Evolutionary conservation across 2,113 vertebrate species (phyloP).

Genomic region (Cheilinus undulatus): DNA sequence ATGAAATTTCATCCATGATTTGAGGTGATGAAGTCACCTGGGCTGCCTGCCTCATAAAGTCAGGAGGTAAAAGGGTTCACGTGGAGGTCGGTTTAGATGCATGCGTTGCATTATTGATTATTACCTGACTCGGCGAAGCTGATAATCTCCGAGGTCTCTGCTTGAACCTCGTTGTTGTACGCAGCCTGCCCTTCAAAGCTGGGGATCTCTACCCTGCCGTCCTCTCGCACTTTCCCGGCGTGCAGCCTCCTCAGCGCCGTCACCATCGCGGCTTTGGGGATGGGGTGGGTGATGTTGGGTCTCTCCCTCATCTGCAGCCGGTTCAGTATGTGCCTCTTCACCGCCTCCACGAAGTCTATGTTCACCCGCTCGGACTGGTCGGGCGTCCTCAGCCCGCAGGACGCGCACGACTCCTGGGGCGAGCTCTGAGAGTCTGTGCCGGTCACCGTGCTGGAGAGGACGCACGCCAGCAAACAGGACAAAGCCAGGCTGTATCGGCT

Average conservation of each 20-base stretch:
- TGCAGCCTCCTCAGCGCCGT: constrained; percentile 96
- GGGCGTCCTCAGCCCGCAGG: constrained; percentile 89
- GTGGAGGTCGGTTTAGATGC: constrained; percentile 23
- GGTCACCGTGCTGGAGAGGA: constrained; percentile 76
- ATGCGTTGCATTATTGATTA: constrained; percentile 51
- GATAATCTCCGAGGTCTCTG: constrained; percentile 94
- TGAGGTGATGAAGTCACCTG: neutral
- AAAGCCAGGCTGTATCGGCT: constrained; percentile 50
- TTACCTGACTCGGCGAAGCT: constrained; percentile 97
- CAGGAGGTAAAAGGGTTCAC: constrained; percentile 49
- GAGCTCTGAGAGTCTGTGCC: constrained; percentile 77
- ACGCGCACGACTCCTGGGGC: constrained; percentile 90
- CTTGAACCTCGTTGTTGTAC: constrained; percentile 87
- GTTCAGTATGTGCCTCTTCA: constrained; percentile 96
- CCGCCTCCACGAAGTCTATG: constrained; percentile 94
- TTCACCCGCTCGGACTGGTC: constrained; percentile 89
- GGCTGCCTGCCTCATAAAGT: neutral
- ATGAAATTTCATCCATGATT: neutral
- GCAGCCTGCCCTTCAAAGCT: constrained; percentile 93
- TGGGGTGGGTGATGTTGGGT: constrained; percentile 97
- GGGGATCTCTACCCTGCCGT: constrained; percentile 95
- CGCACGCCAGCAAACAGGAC: constrained; percentile 70
- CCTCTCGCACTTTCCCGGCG: constrained; percentile 93
- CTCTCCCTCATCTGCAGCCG: constrained; percentile 94
- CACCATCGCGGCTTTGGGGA: constrained; percentile 96